Conservation (phyloP, 2,888 invertebrate species). For the Cordylochernes scorpioides region DNA sequence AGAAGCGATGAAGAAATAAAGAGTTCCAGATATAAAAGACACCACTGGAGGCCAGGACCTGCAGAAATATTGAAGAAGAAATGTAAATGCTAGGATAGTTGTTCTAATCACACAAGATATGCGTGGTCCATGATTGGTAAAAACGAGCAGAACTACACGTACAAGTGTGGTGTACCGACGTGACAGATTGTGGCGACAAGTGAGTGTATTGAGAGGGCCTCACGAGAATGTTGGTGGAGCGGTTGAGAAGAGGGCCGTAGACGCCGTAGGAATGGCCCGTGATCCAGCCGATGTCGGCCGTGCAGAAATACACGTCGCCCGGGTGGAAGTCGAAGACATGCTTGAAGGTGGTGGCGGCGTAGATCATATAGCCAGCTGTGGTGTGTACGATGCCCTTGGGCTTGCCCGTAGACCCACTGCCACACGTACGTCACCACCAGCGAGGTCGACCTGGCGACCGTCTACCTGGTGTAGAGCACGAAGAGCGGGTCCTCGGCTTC, state of each 20-base stretch:
- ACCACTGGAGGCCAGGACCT: no score
- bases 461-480: constrained; percentile 74
- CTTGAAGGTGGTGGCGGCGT: constrained; percentile 75
- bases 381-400: constrained; percentile 94
- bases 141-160: no score
- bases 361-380: constrained; percentile 74
- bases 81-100: no score
- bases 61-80: no score
- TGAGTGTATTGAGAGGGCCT: no score
- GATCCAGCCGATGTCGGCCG: constrained; percentile 66
- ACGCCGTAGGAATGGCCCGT: constrained; percentile 74
- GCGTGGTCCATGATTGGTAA: no score
- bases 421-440: no score
- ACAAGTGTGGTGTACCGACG: no score
- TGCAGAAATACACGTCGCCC: constrained; percentile 43
- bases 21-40: no score
- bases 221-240: constrained; percentile 76
- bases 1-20: no score
- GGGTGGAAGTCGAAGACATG: constrained; percentile 55
- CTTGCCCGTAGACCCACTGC: constrained; percentile 72
- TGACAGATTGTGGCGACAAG: no score
- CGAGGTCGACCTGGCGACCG: constrained; percentile 11
- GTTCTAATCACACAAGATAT: no score
- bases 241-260: constrained; percentile 81
- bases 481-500: constrained; percentile 85